phyloP scores from a whole-genome alignment of 2,797 vertebrate genomes.

The Phrynocephalus vlangalii region DNA sequence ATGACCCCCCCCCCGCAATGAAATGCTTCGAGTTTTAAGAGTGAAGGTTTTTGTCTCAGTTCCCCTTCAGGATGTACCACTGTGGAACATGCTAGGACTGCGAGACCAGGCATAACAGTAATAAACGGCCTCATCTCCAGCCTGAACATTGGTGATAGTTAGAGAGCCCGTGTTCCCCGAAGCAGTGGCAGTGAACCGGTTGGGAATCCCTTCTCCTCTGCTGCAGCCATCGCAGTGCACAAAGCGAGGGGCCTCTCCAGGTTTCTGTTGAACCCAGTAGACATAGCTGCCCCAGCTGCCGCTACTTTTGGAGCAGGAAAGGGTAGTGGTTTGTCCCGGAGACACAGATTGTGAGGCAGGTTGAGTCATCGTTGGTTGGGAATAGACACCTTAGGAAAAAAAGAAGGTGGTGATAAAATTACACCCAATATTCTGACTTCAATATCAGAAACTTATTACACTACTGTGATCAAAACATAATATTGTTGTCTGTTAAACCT shows the following conservation, averaged over 20 bases:
- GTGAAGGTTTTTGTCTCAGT: neutral
- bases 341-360: neutral
- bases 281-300: fast-evolving
- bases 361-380: neutral
- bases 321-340: neutral
- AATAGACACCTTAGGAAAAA: neutral
- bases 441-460: fast-evolving
- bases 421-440: fast-evolving
- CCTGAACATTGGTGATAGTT: neutral
- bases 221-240: neutral
- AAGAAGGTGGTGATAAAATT: fast-evolving
- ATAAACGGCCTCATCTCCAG: neutral
- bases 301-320: neutral
- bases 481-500: fast-evolving
- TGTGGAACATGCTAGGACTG: too few species aligned
- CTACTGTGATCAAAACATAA: neutral
- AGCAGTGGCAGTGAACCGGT: neutral
- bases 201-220: neutral
- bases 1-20: too few species aligned
- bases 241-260: neutral
- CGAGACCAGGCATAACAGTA: fast-evolving
- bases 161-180: too few species aligned
- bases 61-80: neutral
- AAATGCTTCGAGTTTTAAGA: neutral
- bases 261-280: neutral